Conservation (phyloP, 2,888 invertebrate species). For the Oxycera nigricornis region DNA sequence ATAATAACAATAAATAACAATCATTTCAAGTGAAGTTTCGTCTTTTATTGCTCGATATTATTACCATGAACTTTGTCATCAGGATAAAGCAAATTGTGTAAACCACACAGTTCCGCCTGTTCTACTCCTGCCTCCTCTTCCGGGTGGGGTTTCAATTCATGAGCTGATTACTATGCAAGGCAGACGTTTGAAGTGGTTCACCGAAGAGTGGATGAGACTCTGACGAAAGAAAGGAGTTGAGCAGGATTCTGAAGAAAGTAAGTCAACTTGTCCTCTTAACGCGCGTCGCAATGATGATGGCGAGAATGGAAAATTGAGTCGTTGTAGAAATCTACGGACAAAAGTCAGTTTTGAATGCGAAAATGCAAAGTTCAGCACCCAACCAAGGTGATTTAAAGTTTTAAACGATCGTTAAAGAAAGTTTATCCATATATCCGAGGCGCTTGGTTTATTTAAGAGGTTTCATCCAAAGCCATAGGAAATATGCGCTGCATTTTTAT, state of each 20-base stretch:
- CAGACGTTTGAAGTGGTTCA: slow-evolving; percentile 14
- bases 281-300: neutral
- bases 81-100: slow-evolving; percentile 19
- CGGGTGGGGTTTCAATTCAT: slow-evolving; percentile 12
- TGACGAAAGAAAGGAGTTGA: neutral
- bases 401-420: slow-evolving; percentile 38
- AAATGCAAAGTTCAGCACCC: slow-evolving; percentile 3
- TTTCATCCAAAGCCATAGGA: slow-evolving; percentile 31
- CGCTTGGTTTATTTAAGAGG: slow-evolving; percentile 33
- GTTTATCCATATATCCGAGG: slow-evolving; percentile 36
- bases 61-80: neutral
- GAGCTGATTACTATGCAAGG: slow-evolving; percentile 31
- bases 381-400: slow-evolving; percentile 38
- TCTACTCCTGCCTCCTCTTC: neutral
- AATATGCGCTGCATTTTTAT: slow-evolving; percentile 30
- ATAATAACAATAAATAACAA: neutral
- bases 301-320: neutral
- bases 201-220: neutral
- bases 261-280: slow-evolving; percentile 4
- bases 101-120: slow-evolving; percentile 7
- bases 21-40: neutral
- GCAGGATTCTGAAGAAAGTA: neutral
- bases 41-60: slow-evolving; percentile 1
- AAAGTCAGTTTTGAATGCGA: slow-evolving; percentile 27
- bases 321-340: slow-evolving; percentile 28